Base-by-base conservation (phyloP, 92 coral and sea anemone genomes). In the Porites evermanni region DNA sequence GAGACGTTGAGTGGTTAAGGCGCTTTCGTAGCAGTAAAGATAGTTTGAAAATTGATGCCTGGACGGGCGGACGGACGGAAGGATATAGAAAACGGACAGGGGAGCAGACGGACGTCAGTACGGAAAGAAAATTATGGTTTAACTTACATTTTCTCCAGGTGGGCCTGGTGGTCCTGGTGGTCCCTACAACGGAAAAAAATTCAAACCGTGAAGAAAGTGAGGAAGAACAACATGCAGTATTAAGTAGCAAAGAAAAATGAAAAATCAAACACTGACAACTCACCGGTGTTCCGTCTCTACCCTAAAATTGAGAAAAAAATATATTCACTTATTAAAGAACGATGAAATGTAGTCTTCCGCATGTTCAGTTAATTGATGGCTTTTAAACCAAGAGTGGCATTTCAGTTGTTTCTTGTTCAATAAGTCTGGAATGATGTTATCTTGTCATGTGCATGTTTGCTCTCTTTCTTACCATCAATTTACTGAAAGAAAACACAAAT, bases 81-180 rank as follows among this genome's bases (percentile, higher is more conserved):
- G 66, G 66, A 61, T 10, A 8, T 12, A 8, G 5, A 1, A 6
- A 4, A 10, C 18, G 76, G 21, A 72, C 20, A 7, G 76, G 8
- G 4, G 74, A 23, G 1, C 9, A 7, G 51, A 32, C 51, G 53
- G 74, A 19, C 7, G n/a, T 16, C 9, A 0, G n/a, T 16, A 19
- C 19, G 12, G 21, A 73, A 7, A 1, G 63, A 7, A 1, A 1
- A 18, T 63, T n/a, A 14, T 6, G 21, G 18, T 10, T 11, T 72
- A 11, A 50, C 80, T 13, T 64, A 83, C 87, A 66, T 19, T 73
- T 14, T 83, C 87, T 58, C 98, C 98, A 11, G 96, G 95, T 17
- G 96, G 93, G 50, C 98, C 98, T 17, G 96, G 91, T 52, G 93
- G 91, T 71, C 98, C 98, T 12, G 94, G 91, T 26, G 88, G 89